Percentiles rank a stretch among this genome's conserved stretches.
These are phyloP conservation scores for Hemichromis elongatus DNA, from an alignment of 2,113 vertebrate species.

Conservation along the genomic window DNA sequence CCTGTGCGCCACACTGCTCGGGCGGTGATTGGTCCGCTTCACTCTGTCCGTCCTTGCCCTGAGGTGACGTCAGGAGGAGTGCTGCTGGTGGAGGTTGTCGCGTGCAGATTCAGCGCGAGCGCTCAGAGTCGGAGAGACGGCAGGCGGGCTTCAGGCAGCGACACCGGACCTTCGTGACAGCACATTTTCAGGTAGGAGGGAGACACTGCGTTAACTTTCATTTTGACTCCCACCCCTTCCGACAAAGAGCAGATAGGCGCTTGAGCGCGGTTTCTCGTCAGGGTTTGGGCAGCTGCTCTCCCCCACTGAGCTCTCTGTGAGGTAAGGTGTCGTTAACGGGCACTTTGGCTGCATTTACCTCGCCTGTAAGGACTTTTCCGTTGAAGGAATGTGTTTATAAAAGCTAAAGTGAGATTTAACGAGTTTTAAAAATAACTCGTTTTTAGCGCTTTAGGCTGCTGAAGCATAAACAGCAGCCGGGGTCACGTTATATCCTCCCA, in stretches of 20 bases:
- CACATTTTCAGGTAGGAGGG: slow-evolving; percentile 34
- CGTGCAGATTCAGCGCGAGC: neutral
- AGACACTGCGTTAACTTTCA: neutral
- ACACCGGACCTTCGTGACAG: neutral
- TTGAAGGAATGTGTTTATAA: neutral
- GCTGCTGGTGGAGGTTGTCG: slow-evolving; percentile 1
- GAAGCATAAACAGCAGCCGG: neutral
- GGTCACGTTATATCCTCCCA: neutral
- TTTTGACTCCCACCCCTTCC: neutral
- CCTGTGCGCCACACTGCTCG: slow-evolving; percentile 16
- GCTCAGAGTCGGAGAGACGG: neutral
- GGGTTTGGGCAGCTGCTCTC: neutral
- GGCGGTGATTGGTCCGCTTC: slow-evolving; percentile 25
- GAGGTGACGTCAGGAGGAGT: slow-evolving; percentile 36
- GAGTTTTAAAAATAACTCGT: neutral
- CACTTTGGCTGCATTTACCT: neutral
- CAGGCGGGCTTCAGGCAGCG: neutral
- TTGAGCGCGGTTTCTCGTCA: neutral
- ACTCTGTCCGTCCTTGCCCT: neutral
- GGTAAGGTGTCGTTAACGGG: neutral
- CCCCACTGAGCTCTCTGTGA: neutral
- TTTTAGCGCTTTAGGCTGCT: neutral
- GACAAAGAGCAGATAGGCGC: neutral
- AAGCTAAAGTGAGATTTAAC: neutral
- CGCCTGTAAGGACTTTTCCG: neutral